These are phyloP conservation scores for Pleuronectes platessa DNA, from an alignment of 2,113 vertebrate species.

Conservation along the genomic window DNA sequence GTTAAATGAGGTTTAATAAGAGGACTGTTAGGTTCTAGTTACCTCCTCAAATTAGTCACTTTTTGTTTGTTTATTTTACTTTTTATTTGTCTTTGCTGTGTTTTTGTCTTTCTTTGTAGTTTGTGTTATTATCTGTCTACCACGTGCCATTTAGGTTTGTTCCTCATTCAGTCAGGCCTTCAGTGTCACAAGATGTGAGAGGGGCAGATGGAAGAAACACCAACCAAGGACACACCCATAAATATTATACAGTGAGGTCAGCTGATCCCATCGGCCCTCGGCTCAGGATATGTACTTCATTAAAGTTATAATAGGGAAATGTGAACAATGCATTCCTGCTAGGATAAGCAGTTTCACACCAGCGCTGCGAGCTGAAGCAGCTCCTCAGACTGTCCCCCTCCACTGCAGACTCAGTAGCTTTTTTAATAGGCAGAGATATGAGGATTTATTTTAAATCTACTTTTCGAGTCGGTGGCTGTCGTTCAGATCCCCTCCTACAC, in stretches of 20 bases:
- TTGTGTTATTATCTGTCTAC: not conserved
- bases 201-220: slow-evolving; percentile 48
- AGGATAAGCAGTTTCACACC: slow-evolving; percentile 57
- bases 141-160: slow-evolving; percentile 18
- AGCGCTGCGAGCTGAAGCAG: slow-evolving; percentile 12
- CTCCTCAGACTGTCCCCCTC: slow-evolving; percentile 23
- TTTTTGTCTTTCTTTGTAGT: not conserved
- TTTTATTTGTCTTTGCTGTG: not conserved
- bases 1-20: too few relatives aligned
- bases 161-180: slow-evolving; percentile 28
- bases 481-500: not conserved
- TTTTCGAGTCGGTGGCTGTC: not conserved
- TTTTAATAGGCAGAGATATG: slow-evolving; percentile 17
- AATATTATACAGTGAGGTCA: slow-evolving; percentile 34
- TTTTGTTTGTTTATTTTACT: not conserved
- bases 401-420: slow-evolving; percentile 53
- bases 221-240: slow-evolving; percentile 48
- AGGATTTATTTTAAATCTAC: not conserved
- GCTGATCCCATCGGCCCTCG: slow-evolving; percentile 32
- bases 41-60: too few relatives aligned
- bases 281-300: slow-evolving; percentile 45
- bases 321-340: slow-evolving; percentile 53
- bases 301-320: slow-evolving; percentile 58
- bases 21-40: too few relatives aligned
- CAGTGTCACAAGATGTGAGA: slow-evolving; percentile 15